Evolutionary conservation across 2,797 vertebrate species (phyloP), one percentile per base, ranked within the genome.

Genomic region (Darevskia nairensis): DNA sequence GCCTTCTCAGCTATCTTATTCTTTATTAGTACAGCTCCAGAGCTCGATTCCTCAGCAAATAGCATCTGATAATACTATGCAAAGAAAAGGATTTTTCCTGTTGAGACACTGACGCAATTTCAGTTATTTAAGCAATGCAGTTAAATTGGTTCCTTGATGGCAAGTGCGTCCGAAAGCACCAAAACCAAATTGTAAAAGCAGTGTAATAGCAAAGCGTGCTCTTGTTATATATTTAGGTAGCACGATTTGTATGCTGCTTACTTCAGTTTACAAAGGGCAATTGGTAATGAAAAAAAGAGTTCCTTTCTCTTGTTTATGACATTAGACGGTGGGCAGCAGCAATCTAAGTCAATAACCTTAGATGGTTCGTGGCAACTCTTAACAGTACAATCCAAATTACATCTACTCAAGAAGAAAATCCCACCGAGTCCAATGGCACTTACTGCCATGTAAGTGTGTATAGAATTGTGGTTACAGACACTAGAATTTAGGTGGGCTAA

Each of bases 61-160:
- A 15, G 29, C 55, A 29, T n/a, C 15, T 25, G 23, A 23, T 72
- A 39, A 61, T 61, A 44, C 44, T 80, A 17, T 9, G 50, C 44
- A 69, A 66, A 85, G 59, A 77, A 68, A 10, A 23, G 1, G 61
- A 86, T 23, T 88, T 77, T 77, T 89, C 0, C 25, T 84, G 82
- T 1, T 0, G n/a, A 39, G 80, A 88, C 90, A 85, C 76, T 66
- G 15, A 72, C 86, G 75, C 21, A 80, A 88, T n/a, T 82, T 87
- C 0, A 75, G 41, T 6, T 0, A 23, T 0, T 0, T 72, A 90
- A 55, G 7, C 83, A 82, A 19, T 10, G 87, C 21, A 41, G 3
- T 86, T 55, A 87, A 82, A 29, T 84, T 10, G 9, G 44, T 21
- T 80, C 89, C 17, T 77, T 11, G 75, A 3, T 71, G 72, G 89